These are phyloP conservation scores for Neomorphus geoffroyi DNA, from an alignment of 2,797 vertebrate species.

Conservation along the genomic window DNA sequence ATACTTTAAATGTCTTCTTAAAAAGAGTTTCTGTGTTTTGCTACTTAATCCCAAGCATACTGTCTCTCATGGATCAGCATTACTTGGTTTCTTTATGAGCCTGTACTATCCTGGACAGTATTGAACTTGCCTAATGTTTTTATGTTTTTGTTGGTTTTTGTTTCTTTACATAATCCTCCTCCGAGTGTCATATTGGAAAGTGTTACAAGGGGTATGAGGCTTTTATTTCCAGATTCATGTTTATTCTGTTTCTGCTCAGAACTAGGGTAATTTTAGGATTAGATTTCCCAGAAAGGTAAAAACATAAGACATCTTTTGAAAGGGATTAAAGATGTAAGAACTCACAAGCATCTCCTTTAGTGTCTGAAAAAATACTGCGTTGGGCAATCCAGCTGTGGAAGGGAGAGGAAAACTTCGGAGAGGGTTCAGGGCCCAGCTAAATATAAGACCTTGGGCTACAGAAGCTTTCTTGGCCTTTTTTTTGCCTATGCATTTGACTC, in stretches of 20 bases:
- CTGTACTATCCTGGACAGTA: not conserved
- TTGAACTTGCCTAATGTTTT: not conserved
- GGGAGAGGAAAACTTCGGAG: not conserved
- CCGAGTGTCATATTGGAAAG: not conserved
- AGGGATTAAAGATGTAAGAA: not conserved
- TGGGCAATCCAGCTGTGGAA: not conserved
- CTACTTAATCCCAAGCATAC: not conserved
- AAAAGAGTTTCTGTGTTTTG: not conserved
- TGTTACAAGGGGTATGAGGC: not conserved
- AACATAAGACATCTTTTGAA: not conserved
- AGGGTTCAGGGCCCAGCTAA: not conserved
- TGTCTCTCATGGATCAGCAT: not conserved
- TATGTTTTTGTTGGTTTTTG: not conserved
- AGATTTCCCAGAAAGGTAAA: not conserved
- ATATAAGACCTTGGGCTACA: not conserved
- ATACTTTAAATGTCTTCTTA: not conserved
- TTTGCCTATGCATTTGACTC: not conserved
- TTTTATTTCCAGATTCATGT: not conserved
- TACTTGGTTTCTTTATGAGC: not conserved
- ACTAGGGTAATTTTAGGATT: not conserved
- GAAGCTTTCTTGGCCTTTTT: conserved; percentile 33
- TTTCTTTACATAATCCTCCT: not conserved
- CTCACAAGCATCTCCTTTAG: not conserved
- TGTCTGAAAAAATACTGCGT: not conserved
- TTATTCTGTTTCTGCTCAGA: not conserved